Percentiles rank a stretch among this genome's conserved stretches.
Conservation (phyloP, 2,888 invertebrate genomes). For the Marronus borbonicus region DNA sequence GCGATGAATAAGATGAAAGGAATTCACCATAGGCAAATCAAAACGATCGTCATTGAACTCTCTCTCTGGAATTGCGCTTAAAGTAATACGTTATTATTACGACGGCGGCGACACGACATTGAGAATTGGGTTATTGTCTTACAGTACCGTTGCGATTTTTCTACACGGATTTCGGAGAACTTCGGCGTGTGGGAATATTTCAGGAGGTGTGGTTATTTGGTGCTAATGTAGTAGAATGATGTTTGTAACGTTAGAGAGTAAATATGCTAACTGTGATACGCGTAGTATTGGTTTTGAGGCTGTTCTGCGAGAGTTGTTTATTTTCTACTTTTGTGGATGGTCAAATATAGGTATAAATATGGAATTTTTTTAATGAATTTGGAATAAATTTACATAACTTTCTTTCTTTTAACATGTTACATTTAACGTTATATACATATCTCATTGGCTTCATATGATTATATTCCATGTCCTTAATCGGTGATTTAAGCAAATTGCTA, state of each 20-base stretch:
- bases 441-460: too few relatives aligned
- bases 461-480: too few relatives aligned
- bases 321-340: background rate
- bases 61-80: background rate
- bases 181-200: conserved; percentile 5
- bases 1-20: conserved; percentile 37
- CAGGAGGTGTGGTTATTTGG: conserved; percentile 25
- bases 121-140: conserved; percentile 28
- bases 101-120: conserved; percentile 5
- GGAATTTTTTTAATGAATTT: background rate
- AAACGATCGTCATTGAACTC: conserved; percentile 7
- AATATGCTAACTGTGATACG: background rate
- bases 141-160: conserved; percentile 24
- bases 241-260: background rate
- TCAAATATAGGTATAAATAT: too few relatives aligned
- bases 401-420: background rate
- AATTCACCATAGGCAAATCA: conserved; percentile 28
- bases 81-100: background rate
- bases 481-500: too few relatives aligned
- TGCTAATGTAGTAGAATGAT: background rate
- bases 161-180: conserved; percentile 18
- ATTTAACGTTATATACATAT: background rate
- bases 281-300: too few relatives aligned
- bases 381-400: conserved; percentile 1
- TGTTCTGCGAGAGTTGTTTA: too few relatives aligned